Base-by-base conservation (phyloP, 37 sponge, comb jelly and placozoan species). In the Oopsacas minuta region DNA sequence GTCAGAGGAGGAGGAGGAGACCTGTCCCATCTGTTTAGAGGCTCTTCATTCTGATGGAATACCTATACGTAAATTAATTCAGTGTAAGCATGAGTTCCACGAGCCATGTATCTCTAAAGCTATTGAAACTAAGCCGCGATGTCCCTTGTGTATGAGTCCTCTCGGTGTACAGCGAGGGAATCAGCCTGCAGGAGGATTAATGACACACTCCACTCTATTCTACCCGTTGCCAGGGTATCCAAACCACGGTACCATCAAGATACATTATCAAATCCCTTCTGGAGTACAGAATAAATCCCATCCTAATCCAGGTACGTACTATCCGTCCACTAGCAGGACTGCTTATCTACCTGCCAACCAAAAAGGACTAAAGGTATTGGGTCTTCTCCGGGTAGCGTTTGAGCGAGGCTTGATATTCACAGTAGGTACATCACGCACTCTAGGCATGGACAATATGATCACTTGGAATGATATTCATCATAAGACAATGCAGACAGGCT, bases 391-490 rank as follows among this genome's bases (percentile, higher is more conserved):
- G 82, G 88, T 81, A 23, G 92, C 90, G 10, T 92, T 88, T 75
- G 87, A 90, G 5, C 85, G 85, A 0, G 39, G 88, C 10, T 25
- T 90, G 37, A 82, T 86, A 25, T 92, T 92, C 84, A 90, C 90
- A 36, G 82, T 92, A 1, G 92, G 92, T 10, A 86, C 87, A 0
- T 92, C 92, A 0, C 20, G 37, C 0, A 92, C 92, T 1, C 82
- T 82, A 82, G 90, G 92, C 23, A 36, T 37, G 0, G 81, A 39
- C 15, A 53, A 90, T 52, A 81, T 81, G 1, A 88, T 92, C 5
- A 83, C 86, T 0, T 92, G 92, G 92, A 90, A 88, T 87, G 90
- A 92, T 35, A 90, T 92, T 39, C 92, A 92, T 42, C 92, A 92
- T 52, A 92, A 92, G 84, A 92, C 92, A 81, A 82, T 1, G 39